A percentile compares a stretch with the other conserved stretches of the same genome.
Evolutionary conservation across 2,888 invertebrate species (phyloP).

Genomic region (Sarcophaga subvicina): DNA sequence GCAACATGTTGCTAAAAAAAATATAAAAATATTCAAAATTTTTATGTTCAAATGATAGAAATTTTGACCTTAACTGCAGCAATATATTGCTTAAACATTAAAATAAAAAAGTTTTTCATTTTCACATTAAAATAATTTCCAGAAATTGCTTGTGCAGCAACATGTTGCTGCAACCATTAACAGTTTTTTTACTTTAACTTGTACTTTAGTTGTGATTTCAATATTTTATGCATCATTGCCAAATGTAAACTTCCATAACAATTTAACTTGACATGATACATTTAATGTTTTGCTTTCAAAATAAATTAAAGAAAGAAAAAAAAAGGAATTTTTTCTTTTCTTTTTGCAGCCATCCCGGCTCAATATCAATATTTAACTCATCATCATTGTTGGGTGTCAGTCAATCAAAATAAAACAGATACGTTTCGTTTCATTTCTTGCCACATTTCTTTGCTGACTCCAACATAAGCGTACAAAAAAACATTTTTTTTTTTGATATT

Average conservation of each 20-base stretch:
- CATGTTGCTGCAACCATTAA: not conserved
- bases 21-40: no score
- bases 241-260: not conserved
- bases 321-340: conserved; percentile 17
- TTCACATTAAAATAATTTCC: no score
- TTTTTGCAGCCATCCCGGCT: not conserved
- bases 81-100: no score
- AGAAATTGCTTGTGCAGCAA: no score
- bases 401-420: conserved; percentile 47
- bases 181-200: not conserved
- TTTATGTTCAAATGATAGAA: no score
- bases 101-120: no score
- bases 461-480: not conserved
- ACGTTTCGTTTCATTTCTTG: conserved; percentile 7
- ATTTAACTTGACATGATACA: conserved; percentile 46
- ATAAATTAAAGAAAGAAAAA: conserved; percentile 5
- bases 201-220: no score
- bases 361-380: conserved; percentile 51
- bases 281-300: conserved; percentile 33
- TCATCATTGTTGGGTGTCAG: conserved; percentile 52
- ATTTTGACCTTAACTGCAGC: no score
- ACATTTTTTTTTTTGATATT: not conserved
- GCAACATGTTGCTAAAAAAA: conserved; percentile 9
- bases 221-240: not conserved
- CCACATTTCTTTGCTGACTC: not conserved